Percentiles rank a stretch among this genome's conserved stretches.
These are phyloP conservation scores for Portevinia maculata DNA, from an alignment of 2,888 invertebrate genomes.

Conservation along the genomic window DNA sequence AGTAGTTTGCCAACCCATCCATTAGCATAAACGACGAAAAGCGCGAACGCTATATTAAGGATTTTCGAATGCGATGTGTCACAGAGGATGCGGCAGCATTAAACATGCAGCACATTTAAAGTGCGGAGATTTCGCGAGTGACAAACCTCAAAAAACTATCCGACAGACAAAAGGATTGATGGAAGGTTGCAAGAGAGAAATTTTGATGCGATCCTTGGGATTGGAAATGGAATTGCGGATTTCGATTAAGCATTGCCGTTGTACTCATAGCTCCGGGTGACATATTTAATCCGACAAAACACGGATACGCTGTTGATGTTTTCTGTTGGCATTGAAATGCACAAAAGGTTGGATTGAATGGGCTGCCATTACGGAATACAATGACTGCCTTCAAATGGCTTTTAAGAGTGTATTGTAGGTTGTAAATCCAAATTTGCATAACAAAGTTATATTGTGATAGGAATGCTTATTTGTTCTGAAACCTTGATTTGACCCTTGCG, in stretches of 20 bases:
- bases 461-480: no score
- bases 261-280: slow-evolving; percentile 7
- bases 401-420: no score
- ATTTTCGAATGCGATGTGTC: slow-evolving; percentile 23
- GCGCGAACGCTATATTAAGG: slow-evolving; percentile 20
- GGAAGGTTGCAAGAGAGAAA: slow-evolving; percentile 27
- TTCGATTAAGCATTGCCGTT: slow-evolving; percentile 39
- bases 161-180: slow-evolving; percentile 17
- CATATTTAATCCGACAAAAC: slow-evolving; percentile 35
- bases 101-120: slow-evolving; percentile 55
- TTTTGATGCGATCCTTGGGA: slow-evolving; percentile 44
- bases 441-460: no score
- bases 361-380: slow-evolving; percentile 25
- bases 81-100: slow-evolving; percentile 34
- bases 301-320: slow-evolving; percentile 22
- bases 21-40: slow-evolving; percentile 48
- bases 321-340: slow-evolving; percentile 11
- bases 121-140: slow-evolving; percentile 38
- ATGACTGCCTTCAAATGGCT: slow-evolving; percentile 4
- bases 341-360: slow-evolving; percentile 40
- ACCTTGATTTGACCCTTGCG: no score
- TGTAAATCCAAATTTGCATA: no score
- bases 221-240: slow-evolving; percentile 36
- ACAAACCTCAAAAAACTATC: slow-evolving; percentile 49
- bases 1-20: slow-evolving; percentile 34